Evolutionary conservation across 2,888 invertebrate species (phyloP).

Genomic region (Lysandra bellargus): DNA sequence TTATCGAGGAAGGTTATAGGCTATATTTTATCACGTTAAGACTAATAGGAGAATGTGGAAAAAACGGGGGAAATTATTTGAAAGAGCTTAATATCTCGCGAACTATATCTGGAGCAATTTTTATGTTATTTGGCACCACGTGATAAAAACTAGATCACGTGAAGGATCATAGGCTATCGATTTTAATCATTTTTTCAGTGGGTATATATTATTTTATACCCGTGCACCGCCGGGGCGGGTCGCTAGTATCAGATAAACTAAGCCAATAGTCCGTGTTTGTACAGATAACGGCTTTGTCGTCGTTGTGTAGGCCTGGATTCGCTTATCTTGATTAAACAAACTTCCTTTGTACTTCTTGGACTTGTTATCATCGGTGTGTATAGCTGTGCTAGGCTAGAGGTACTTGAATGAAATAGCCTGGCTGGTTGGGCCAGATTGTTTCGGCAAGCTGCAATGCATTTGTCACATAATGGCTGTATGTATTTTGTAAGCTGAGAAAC

Average conservation of each 20-base stretch:
- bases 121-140: no score
- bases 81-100: no score
- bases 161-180: no score
- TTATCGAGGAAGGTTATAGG: no score
- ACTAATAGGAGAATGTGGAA: no score
- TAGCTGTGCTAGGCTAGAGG: neutral
- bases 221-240: no score
- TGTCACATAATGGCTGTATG: neutral
- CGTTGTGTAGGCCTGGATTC: conserved; percentile 61
- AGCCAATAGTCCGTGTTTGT: conserved; percentile 70
- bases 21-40: no score
- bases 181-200: no score
- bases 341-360: conserved; percentile 33
- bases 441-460: neutral
- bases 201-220: no score
- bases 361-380: neutral
- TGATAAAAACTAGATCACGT: no score
- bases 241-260: conserved; percentile 61
- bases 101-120: no score
- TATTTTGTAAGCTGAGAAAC: neutral
- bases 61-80: no score
- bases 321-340: conserved; percentile 53
- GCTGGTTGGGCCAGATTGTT: neutral
- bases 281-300: conserved; percentile 66
- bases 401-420: neutral